Evolutionary conservation across 1,140 invertebrate species (phyloP).

Genomic region (Drosophila mayri): DNA sequence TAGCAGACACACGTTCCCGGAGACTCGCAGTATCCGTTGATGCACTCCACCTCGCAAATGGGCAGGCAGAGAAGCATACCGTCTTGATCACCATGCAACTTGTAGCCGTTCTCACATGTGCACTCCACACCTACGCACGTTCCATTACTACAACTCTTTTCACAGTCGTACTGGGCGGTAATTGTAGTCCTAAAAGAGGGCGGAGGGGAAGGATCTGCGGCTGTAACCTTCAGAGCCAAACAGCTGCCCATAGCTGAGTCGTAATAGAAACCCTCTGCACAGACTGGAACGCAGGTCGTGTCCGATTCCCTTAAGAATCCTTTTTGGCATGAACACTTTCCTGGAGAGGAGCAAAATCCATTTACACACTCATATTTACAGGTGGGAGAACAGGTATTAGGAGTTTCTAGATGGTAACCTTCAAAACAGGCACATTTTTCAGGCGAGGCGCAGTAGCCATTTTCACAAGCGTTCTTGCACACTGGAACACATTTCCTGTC

Average conservation of each 20-base stretch:
- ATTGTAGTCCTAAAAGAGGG: not conserved
- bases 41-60: constrained; percentile 45
- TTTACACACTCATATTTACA: constrained; percentile 19
- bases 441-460: constrained; percentile 11
- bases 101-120: constrained; percentile 37
- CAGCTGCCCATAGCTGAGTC: not conserved
- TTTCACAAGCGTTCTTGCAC: constrained; percentile 6
- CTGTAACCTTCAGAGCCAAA: no score
- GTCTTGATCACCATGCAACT: constrained; percentile 22
- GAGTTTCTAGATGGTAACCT: not conserved
- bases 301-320: not conserved
- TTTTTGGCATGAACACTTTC: constrained; percentile 5
- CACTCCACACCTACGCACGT: constrained; percentile 34
- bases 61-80: constrained; percentile 38
- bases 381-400: not conserved
- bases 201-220: not conserved
- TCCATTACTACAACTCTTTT: no score
- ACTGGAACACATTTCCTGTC: constrained; percentile 8
- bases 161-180: no score
- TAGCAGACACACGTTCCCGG: constrained; percentile 49
- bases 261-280: not conserved
- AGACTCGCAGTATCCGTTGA: constrained; percentile 45
- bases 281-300: constrained; percentile 1
- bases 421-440: constrained; percentile 5
- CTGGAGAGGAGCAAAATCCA: constrained; percentile 13